These are phyloP conservation scores for Sebastes vulpes DNA, from an alignment of 2,797 vertebrate species.

Conservation along the genomic window DNA sequence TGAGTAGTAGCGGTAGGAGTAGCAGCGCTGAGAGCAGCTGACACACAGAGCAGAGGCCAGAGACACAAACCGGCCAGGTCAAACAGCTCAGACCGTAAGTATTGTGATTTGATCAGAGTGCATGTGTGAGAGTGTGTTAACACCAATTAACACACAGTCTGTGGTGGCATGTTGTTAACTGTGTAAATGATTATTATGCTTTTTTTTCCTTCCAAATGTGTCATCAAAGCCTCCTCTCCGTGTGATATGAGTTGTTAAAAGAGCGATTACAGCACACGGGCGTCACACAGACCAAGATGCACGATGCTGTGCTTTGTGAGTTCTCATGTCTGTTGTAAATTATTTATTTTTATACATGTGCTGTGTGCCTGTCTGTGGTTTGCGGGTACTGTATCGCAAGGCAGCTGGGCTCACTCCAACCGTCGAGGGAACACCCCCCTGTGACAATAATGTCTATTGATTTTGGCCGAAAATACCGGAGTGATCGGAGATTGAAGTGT, in stretches of 20 bases:
- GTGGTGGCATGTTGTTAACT: neutral
- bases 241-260: slow-evolving; percentile 17
- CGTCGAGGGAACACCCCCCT: slow-evolving; percentile 39
- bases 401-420: slow-evolving; percentile 41
- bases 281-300: slow-evolving; percentile 8
- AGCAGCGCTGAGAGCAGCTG: slow-evolving; percentile 4
- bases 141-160: slow-evolving; percentile 2
- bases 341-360: slow-evolving; percentile 1
- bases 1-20: neutral
- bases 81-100: slow-evolving; percentile 11
- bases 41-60: slow-evolving; percentile 8
- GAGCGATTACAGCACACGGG: slow-evolving; percentile 9
- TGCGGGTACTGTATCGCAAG: slow-evolving; percentile 11
- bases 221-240: neutral
- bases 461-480: slow-evolving; percentile 74
- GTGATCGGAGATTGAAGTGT: slow-evolving; percentile 81
- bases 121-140: neutral
- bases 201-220: neutral
- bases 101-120: slow-evolving; percentile 5
- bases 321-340: slow-evolving; percentile 9
- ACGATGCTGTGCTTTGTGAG: slow-evolving; percentile 20
- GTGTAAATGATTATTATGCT: neutral
- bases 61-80: slow-evolving; percentile 17
- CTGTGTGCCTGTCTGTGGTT: slow-evolving; percentile 8
- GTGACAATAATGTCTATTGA: slow-evolving; percentile 84